Conservation (phyloP, 2,113 vertebrate species). For the Fulmarus glacialis region DNA sequence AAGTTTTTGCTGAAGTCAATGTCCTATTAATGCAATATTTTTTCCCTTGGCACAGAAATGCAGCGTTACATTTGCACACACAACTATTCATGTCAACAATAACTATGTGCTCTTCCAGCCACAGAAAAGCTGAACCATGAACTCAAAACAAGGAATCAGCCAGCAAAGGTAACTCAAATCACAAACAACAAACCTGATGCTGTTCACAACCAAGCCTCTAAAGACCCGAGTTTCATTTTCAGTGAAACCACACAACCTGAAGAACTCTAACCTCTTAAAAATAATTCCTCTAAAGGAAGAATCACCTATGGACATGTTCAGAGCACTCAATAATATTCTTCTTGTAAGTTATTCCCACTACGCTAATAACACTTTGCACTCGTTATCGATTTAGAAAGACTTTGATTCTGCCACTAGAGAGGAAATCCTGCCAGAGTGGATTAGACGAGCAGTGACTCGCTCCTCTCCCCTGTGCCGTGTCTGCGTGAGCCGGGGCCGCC, state of each 20-base stretch:
- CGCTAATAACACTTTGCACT: not conserved
- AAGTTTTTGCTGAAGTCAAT: not conserved
- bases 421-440: not conserved
- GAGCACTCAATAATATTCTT: not conserved
- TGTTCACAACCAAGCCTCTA: not conserved
- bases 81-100: not conserved
- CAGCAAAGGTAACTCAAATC: not conserved
- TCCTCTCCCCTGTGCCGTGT: fast-evolving
- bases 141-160: not conserved
- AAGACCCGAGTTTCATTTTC: not conserved
- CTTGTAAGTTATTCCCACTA: not conserved
- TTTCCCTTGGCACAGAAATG: not conserved
- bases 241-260: not conserved
- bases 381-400: not conserved
- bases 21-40: not conserved
- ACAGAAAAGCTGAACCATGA: not conserved
- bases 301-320: fast-evolving
- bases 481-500: fast-evolving
- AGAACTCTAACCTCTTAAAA: not conserved
- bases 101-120: not conserved
- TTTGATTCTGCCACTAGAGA: not conserved
- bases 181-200: not conserved
- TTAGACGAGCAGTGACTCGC: fast-evolving
- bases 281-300: not conserved
- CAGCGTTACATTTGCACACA: not conserved